Base-by-base conservation (phyloP, 2,113 vertebrate genomes). In the Oryzias curvinotus region DNA sequence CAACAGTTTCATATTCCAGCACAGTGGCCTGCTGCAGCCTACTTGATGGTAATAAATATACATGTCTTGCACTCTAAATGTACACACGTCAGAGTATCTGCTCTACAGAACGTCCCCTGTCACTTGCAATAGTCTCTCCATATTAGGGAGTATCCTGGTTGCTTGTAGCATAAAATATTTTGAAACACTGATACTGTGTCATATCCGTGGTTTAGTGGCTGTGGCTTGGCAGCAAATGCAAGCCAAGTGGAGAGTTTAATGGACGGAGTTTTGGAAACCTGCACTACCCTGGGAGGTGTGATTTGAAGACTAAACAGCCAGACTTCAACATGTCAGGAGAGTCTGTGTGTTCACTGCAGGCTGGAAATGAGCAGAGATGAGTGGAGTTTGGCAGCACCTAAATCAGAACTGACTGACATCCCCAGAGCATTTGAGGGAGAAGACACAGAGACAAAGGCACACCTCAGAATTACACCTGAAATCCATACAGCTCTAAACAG, bases 231-330 rank as follows among this genome's bases (percentile, higher is more conserved):
- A 56, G 48, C 5, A 48, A 57, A 51, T 2, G 21, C 42, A 18
- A 45, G 18, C 30, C 66, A 58, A 73, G 84, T 73, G 56, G 65
- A 46, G 62, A 53, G 60, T 73, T 75, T 68, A 69, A 76, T 76
- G 60, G 64, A 57, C 75, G 71, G 77, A 73, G 36, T 36, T 36
- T 75, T 48, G 47, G 18, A 48, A 18, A n/a, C 53, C 52, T 2
- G 12, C 51, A 44, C 61, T 43, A 61, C 79, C 55, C 14, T 28
- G 16, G 65, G 62, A 73, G 77, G 57, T 72, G 83, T 68, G 68
- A 49, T 77, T 62, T 69, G 69, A 82, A 80, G 54, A 57, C 58
- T 67, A 65, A 81, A 75, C 45, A 79, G 54, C 54, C 59, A 21
- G 19, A 41, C 58, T 51, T 64, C 30, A 74, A 74, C 68, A 80